Percentiles rank a stretch among this genome's conserved stretches.
Conservation (phyloP, 2,113 vertebrate species). For the Trochalopteron elliotii region DNA sequence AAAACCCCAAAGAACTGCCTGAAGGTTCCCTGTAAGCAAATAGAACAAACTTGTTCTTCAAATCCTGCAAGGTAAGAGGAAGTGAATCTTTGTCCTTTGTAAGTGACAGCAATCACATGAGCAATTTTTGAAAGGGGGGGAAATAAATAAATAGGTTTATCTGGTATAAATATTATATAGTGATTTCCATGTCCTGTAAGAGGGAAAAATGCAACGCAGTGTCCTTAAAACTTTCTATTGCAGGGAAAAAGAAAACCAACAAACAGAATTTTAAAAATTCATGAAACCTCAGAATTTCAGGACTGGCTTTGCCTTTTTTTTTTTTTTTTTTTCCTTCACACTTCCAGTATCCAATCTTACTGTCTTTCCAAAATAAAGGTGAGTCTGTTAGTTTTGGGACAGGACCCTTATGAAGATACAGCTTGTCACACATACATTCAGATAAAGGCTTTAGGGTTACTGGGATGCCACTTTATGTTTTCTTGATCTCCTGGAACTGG, state of each 20-base stretch:
- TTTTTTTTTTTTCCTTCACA: background rate
- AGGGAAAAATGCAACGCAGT: background rate
- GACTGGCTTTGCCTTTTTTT: background rate
- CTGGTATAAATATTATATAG: background rate
- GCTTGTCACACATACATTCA: background rate
- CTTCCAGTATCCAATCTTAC: background rate
- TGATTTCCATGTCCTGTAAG: background rate
- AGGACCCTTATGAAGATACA: background rate
- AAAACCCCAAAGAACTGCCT: background rate
- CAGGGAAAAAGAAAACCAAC: background rate
- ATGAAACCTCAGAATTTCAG: background rate
- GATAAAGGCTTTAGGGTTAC: background rate
- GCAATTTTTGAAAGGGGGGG: background rate
- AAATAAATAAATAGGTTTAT: background rate
- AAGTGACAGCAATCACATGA: background rate
- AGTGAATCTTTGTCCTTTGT: background rate
- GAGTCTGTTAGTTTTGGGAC: background rate
- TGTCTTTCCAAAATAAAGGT: background rate
- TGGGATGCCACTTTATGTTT: background rate
- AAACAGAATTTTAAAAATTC: background rate
- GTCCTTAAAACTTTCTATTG: background rate
- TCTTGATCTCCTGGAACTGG: background rate
- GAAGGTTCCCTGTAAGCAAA: background rate
- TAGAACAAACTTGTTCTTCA: background rate
- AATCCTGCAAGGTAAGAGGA: background rate